phyloP scores from a whole-genome alignment of 2,888 invertebrate genomes.

The Acrobasis consociella region DNA sequence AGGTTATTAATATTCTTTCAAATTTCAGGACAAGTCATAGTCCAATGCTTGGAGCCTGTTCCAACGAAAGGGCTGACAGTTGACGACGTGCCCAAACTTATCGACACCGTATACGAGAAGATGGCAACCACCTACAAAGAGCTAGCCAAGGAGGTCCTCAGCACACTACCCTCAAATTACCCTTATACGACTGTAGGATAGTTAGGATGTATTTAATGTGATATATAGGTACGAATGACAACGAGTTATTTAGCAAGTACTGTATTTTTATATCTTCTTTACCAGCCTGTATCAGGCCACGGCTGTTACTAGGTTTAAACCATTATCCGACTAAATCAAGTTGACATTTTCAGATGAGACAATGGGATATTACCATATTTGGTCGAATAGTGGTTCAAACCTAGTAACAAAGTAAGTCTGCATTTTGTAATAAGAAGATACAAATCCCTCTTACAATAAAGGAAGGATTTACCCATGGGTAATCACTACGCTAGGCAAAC shows the following conservation, averaged over 20 bases:
- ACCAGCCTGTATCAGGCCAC: too few relatives aligned
- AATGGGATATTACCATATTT: too few relatives aligned
- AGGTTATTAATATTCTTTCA: neutral
- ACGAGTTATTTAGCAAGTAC: neutral
- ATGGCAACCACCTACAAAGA: slow-evolving; percentile 74
- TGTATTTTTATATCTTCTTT: too few relatives aligned
- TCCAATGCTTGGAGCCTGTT: slow-evolving; percentile 77
- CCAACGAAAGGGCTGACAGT: slow-evolving; percentile 68
- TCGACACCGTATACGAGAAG: slow-evolving; percentile 58
- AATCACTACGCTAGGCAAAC: too few relatives aligned
- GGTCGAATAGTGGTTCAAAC: too few relatives aligned
- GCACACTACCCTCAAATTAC: slow-evolving; percentile 65
- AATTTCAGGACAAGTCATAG: slow-evolving; percentile 75
- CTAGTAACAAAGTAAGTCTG: too few relatives aligned
- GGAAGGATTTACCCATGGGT: too few relatives aligned
- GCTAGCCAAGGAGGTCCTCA: slow-evolving; percentile 67
- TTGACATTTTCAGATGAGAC: too few relatives aligned
- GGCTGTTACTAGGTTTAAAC: too few relatives aligned
- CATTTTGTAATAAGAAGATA: too few relatives aligned
- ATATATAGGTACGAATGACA: neutral
- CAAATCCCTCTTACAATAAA: too few relatives aligned
- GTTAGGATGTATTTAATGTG: neutral
- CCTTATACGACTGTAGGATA: slow-evolving; percentile 53
- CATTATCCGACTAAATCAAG: too few relatives aligned
- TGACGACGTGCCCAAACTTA: slow-evolving; percentile 73